These are phyloP conservation scores for Brenthis ino DNA, from an alignment of 2,888 invertebrate genomes.

Conservation along the genomic window DNA sequence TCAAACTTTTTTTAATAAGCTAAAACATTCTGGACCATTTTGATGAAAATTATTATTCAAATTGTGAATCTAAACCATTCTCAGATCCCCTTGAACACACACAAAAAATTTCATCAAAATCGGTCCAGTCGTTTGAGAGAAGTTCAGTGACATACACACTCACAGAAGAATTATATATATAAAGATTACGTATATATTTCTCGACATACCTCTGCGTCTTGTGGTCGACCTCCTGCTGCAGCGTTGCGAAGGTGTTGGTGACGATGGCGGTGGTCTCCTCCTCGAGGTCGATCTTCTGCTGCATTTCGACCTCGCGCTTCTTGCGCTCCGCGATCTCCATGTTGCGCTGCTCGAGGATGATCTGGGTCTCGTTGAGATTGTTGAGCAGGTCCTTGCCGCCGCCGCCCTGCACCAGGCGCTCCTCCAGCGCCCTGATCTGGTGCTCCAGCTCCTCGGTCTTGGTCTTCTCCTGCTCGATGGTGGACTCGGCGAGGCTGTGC, in stretches of 20 bases:
- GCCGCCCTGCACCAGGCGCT: slow-evolving; percentile 93
- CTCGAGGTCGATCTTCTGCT: slow-evolving; percentile 95
- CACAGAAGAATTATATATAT: too few species aligned
- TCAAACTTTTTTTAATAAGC: too few species aligned
- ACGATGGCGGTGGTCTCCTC: slow-evolving; percentile 96
- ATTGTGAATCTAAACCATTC: too few species aligned
- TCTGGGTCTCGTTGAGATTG: slow-evolving; percentile 96
- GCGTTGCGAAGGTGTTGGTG: slow-evolving; percentile 93
- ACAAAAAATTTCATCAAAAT: too few species aligned
- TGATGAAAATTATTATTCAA: too few species aligned
- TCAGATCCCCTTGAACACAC: too few species aligned
- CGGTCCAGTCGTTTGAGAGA: too few species aligned
- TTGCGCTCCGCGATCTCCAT: slow-evolving; percentile 95
- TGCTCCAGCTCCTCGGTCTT: slow-evolving; percentile 89
- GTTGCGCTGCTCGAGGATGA: slow-evolving; percentile 90
- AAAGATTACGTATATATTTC: neutral
- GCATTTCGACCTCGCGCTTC: slow-evolving; percentile 95
- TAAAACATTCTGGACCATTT: too few species aligned
- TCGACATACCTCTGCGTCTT: slow-evolving; percentile 88
- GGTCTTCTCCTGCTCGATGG: slow-evolving; percentile 86
- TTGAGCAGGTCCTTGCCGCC: slow-evolving; percentile 92
- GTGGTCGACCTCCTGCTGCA: slow-evolving; percentile 98
- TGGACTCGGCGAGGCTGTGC: slow-evolving; percentile 66
- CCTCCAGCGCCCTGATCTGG: slow-evolving; percentile 93
- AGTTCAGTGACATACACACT: too few species aligned